Evolutionary conservation across 2,888 invertebrate species (phyloP).

Genomic region (Sphaerophoria taeniata): DNA sequence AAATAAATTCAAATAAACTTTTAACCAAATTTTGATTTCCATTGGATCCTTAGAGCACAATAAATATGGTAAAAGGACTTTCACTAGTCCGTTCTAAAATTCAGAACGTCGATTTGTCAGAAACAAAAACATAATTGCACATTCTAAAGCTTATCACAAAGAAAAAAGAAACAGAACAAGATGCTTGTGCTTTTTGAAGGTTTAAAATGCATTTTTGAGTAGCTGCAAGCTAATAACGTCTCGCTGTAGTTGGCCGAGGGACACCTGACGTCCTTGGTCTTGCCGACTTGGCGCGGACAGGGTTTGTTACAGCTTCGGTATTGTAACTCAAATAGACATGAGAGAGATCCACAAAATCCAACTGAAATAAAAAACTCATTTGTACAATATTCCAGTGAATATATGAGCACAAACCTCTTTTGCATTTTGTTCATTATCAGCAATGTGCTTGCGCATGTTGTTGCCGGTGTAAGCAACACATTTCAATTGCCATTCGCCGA

Average conservation of each 20-base stretch:
- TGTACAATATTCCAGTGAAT: not conserved
- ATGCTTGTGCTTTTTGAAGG: not conserved
- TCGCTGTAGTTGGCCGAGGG: slow-evolving; percentile 84
- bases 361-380: slow-evolving; percentile 79
- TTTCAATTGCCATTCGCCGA: slow-evolving; percentile 98
- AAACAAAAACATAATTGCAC: slow-evolving; percentile 10
- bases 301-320: slow-evolving; percentile 84
- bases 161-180: not conserved
- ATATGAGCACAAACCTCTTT: slow-evolving; percentile 78
- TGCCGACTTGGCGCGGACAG: slow-evolving; percentile 84
- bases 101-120: not conserved
- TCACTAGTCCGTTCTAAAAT: not conserved
- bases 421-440: slow-evolving; percentile 80
- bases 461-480: slow-evolving; percentile 99
- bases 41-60: no score
- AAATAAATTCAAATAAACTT: not conserved
- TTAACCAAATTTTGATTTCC: no score
- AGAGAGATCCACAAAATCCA: slow-evolving; percentile 86
- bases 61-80: no score
- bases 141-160: slow-evolving; percentile 34
- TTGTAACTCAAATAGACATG: slow-evolving; percentile 88
- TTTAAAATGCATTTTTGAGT: not conserved
- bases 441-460: slow-evolving; percentile 93
- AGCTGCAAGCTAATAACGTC: slow-evolving; percentile 78
- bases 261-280: slow-evolving; percentile 84